A percentile compares a stretch with the other conserved stretches of the same genome.
phyloP scores from a whole-genome alignment of 2,113 vertebrate genomes.

The Alexandromys fortis region DNA sequence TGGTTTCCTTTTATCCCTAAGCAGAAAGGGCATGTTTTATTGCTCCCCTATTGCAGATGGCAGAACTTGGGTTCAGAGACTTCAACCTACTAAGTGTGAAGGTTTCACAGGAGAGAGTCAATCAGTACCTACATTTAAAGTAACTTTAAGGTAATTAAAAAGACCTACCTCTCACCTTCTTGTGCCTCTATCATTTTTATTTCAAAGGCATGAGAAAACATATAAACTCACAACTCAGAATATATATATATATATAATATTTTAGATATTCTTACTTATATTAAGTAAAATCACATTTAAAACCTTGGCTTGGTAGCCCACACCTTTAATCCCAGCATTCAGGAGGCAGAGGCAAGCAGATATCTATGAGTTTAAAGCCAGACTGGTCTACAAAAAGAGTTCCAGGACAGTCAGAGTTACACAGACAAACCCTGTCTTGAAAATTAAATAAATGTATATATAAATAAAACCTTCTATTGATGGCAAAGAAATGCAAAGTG shows the following conservation, averaged over 20 bases:
- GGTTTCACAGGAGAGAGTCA: neutral
- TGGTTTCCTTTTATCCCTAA: neutral
- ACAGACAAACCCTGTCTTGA: neutral
- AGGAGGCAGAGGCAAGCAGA: neutral
- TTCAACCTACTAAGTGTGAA: neutral
- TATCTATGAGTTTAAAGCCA: neutral
- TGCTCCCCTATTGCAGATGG: neutral
- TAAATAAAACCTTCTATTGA: neutral
- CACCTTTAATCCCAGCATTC: neutral
- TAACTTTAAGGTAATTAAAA: neutral
- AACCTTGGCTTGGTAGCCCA: neutral
- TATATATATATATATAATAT: too few species aligned
- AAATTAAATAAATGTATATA: neutral
- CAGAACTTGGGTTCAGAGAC: neutral
- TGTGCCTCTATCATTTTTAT: neutral
- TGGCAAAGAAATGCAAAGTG: conserved; percentile 7
- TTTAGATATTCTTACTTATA: too few species aligned
- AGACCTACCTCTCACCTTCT: neutral
- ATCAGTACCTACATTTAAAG: conserved; percentile 1
- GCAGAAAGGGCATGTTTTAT: neutral
- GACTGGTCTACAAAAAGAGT: neutral
- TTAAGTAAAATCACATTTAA: neutral
- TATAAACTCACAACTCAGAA: neutral
- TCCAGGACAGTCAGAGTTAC: neutral
- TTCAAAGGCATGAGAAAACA: neutral